A percentile compares a stretch with the other conserved stretches of the same genome.
Evolutionary conservation across 35 echinoderm and acorn worm species (phyloP).

Genomic region (Eucidaris tribuloides): DNA sequence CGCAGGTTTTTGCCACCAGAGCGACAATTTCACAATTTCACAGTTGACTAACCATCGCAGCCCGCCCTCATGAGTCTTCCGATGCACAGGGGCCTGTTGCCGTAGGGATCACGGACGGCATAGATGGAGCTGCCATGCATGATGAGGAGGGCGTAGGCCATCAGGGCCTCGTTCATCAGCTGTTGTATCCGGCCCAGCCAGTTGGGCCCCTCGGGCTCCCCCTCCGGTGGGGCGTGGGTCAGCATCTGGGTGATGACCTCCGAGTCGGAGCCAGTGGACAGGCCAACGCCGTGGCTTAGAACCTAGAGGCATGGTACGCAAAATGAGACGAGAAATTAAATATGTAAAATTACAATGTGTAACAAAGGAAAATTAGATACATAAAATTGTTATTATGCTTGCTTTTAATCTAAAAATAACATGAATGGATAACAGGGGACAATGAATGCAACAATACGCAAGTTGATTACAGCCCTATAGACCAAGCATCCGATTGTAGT

Average conservation of each 20-base stretch:
- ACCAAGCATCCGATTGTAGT: too few species aligned
- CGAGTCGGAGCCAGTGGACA: constrained; percentile 82
- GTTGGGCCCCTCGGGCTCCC: constrained; percentile 82
- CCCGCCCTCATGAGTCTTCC: constrained; percentile 56
- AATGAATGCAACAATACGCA: too few species aligned
- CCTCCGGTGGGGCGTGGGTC: constrained; percentile 66
- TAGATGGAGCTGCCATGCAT: constrained; percentile 82
- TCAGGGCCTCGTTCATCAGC: constrained; percentile 80
- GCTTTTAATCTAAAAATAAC: too few species aligned
- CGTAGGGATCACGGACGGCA: constrained; percentile 94
- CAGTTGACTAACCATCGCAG: constrained; percentile 26
- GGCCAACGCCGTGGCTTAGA: constrained; percentile 82
- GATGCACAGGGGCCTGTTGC: constrained; percentile 94
- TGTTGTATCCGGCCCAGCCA: constrained; percentile 89
- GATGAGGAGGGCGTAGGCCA: constrained; percentile 78
- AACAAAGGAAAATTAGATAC: too few species aligned
- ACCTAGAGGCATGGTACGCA: too few species aligned
- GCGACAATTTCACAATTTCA: neutral
- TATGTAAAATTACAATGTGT: too few species aligned
- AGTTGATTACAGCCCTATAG: too few species aligned
- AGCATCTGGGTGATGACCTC: constrained; percentile 95
- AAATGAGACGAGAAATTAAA: too few species aligned
- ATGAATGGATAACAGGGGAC: too few species aligned
- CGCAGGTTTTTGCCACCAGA: neutral
- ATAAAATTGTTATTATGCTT: too few species aligned